Percentiles rank a stretch among this genome's conserved stretches.
These are phyloP conservation scores for Acleris emargana DNA, from an alignment of 2,888 invertebrate genomes.

Conservation along the genomic window DNA sequence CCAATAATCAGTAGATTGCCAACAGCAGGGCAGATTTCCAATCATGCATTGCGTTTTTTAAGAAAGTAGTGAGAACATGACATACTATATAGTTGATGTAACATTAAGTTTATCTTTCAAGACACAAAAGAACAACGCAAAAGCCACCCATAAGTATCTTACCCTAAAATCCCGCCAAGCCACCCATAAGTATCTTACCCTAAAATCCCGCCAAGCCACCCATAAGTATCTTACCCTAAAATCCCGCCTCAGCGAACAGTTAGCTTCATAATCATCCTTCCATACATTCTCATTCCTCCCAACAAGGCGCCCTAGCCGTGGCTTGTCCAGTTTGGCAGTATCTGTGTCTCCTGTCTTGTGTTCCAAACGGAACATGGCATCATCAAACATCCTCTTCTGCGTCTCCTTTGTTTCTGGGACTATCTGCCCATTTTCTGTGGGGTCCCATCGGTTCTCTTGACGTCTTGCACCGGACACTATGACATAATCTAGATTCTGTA, in stretches of 20 bases:
- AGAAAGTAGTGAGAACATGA: neutral
- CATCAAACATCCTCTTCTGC: constrained; percentile 94
- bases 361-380: constrained; percentile 99
- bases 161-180: constrained; percentile 95
- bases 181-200: constrained; percentile 87
- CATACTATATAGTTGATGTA: too few relatives aligned
- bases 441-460: constrained; percentile 99
- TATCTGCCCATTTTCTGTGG: constrained; percentile 96
- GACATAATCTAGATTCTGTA: constrained; percentile 97
- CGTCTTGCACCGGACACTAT: constrained; percentile 97
- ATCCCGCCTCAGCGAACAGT: constrained; percentile 91
- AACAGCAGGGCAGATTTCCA: too few relatives aligned
- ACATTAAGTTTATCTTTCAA: too few relatives aligned
- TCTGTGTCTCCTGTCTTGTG: constrained; percentile 93
- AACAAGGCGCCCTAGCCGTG: constrained; percentile 89
- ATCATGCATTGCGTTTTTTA: too few relatives aligned
- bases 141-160: constrained; percentile 42
- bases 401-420: constrained; percentile 96
- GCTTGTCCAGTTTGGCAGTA: constrained; percentile 87
- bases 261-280: constrained; percentile 97
- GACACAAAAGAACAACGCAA: too few relatives aligned
- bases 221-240: constrained; percentile 88
- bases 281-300: constrained; percentile 91
- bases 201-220: constrained; percentile 87
- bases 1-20: too few relatives aligned